Conservation (phyloP, 2,113 vertebrate species). For the Aptenodytes forsteri region DNA sequence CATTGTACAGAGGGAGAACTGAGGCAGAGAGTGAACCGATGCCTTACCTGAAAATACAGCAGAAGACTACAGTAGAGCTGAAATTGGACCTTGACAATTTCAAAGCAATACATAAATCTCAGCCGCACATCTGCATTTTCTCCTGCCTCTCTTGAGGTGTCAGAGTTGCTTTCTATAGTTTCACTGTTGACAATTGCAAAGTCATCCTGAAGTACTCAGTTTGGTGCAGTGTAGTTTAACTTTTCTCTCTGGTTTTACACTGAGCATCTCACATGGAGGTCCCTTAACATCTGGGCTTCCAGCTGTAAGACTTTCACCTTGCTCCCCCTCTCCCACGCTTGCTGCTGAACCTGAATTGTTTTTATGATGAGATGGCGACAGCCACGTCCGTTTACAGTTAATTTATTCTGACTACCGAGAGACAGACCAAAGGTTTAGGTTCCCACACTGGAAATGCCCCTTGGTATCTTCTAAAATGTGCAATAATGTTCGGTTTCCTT, state of each 20-base stretch:
- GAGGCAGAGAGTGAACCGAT: not conserved
- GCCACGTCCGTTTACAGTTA: not conserved
- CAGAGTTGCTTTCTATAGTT: not conserved
- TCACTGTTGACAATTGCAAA: not conserved
- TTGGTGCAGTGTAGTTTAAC: not conserved
- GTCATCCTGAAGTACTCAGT: slow-evolving; percentile 28
- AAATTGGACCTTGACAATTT: not conserved
- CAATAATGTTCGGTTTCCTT: not conserved
- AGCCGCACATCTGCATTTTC: not conserved
- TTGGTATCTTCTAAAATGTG: not conserved
- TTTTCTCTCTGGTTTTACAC: slow-evolving; percentile 31
- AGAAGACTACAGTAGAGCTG: not conserved
- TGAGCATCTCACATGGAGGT: slow-evolving; percentile 22
- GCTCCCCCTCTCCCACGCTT: not conserved
- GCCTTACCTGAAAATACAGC: not conserved
- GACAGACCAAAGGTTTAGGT: not conserved
- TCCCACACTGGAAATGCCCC: not conserved
- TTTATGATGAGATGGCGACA: slow-evolving; percentile 17
- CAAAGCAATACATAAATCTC: not conserved
- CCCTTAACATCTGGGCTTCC: slow-evolving; percentile 76
- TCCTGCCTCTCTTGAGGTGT: not conserved
- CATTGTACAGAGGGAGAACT: not conserved
- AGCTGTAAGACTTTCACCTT: slow-evolving; percentile 45
- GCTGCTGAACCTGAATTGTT: slow-evolving; percentile 21
- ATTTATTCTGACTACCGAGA: slow-evolving; percentile 30